These are phyloP conservation scores for Druceiella hillmani DNA, from an alignment of 2,888 invertebrate genomes.

Conservation along the genomic window DNA sequence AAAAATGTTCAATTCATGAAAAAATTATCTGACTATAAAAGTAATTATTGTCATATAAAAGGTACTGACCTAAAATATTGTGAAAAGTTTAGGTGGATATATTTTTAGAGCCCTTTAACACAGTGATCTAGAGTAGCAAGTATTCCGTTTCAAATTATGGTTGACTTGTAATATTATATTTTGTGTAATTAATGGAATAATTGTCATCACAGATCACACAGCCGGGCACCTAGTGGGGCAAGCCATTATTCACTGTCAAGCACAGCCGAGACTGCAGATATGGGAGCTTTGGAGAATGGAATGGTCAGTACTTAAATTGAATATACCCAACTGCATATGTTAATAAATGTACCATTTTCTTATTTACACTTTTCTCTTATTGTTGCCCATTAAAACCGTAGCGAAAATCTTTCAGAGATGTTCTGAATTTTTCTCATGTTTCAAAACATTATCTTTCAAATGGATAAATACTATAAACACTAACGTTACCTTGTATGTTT, in stretches of 20 bases:
- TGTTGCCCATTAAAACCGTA: slow-evolving; percentile 6
- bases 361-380: slow-evolving; percentile 5
- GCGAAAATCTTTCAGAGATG: slow-evolving; percentile 7
- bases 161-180: too few relatives aligned
- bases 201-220: slow-evolving; percentile 39
- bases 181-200: too few relatives aligned
- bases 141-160: too few relatives aligned
- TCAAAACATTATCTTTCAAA: slow-evolving; percentile 3
- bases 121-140: neutral
- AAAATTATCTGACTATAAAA: too few relatives aligned
- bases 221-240: slow-evolving; percentile 46
- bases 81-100: too few relatives aligned
- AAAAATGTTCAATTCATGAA: too few relatives aligned
- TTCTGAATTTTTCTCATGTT: slow-evolving; percentile 4
- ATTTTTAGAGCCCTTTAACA: neutral
- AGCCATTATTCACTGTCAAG: slow-evolving; percentile 49
- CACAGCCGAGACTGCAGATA: slow-evolving; percentile 44
- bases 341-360: slow-evolving; percentile 19
- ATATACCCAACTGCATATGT: slow-evolving; percentile 18
- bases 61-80: too few relatives aligned
- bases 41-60: too few relatives aligned
- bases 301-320: slow-evolving; percentile 33
- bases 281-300: slow-evolving; percentile 42
- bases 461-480: slow-evolving; percentile 2
- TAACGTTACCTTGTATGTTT: slow-evolving; percentile 1